Conservation (phyloP, 2,888 invertebrate species). For the Athrips mouffetella region DNA sequence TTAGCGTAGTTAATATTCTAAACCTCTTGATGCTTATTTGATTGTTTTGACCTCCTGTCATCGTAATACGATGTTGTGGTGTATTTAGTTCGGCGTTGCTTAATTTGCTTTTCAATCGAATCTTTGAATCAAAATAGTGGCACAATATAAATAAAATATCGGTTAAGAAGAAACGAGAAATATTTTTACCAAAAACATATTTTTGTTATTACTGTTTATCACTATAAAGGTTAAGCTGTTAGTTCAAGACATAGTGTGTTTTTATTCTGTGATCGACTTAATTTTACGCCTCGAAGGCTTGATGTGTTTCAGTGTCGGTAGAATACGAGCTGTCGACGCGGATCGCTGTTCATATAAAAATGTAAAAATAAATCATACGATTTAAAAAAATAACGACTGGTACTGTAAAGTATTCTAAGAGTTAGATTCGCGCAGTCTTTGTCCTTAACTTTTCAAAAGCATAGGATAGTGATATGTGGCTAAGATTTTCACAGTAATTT, state of each 20-base stretch:
- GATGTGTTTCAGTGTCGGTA: conserved; percentile 35
- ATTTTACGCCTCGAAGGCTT: conserved; percentile 56
- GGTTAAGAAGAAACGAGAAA: conserved; percentile 56
- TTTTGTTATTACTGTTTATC: conserved; percentile 68
- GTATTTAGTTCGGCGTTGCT: conserved; percentile 13
- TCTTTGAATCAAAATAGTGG: conserved; percentile 38
- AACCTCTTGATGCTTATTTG: conserved; percentile 30
- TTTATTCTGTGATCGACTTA: conserved; percentile 65
- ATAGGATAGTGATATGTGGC: conserved; percentile 36
- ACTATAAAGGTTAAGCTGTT: conserved; percentile 51
- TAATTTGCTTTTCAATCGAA: conserved; percentile 21
- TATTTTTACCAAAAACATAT: conserved; percentile 70
- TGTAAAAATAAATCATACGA: conserved; percentile 28
- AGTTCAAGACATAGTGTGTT: conserved; percentile 55
- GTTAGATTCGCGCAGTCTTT: conserved; percentile 30
- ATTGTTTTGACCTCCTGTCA: conserved; percentile 41
- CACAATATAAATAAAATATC: conserved; percentile 54
- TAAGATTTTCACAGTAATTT: conserved; percentile 18
- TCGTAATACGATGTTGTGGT: conserved; percentile 11
- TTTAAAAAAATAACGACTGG: conserved; percentile 46
- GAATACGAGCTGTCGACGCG: conserved; percentile 21
- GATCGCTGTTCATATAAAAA: conserved; percentile 25
- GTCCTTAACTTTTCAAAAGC: conserved; percentile 24
- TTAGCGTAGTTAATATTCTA: conserved; percentile 41
- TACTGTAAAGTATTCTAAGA: conserved; percentile 43